phyloP scores from a whole-genome alignment of 30 jellyfish, hydroid and myxozoan species.

The Aurelia sp. region DNA sequence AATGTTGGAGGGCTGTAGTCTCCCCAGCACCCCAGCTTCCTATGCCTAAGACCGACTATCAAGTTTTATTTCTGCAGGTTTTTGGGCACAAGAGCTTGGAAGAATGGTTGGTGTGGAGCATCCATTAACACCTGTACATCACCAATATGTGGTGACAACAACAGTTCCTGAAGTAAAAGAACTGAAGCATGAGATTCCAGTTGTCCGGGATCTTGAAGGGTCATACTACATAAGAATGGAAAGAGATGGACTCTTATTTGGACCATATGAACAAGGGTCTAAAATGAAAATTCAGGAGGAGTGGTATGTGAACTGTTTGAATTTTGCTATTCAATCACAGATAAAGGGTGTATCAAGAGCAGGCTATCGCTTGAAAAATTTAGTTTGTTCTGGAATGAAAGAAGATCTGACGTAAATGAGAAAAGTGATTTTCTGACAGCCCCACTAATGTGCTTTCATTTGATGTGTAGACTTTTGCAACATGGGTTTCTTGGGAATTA shows the following conservation, averaged over 20 bases:
- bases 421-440: too few species aligned
- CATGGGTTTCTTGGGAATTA: too few species aligned
- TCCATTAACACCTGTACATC: conserved; percentile 95
- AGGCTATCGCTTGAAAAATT: too few species aligned
- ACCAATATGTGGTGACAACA: conserved; percentile 92
- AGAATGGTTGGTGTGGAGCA: conserved; percentile 93
- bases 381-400: too few species aligned
- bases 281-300: conserved; percentile 93
- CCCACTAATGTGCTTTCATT: too few species aligned
- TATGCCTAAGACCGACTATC: too few species aligned
- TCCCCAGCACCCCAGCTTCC: too few species aligned
- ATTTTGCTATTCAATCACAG: too few species aligned
- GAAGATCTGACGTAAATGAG: too few species aligned
- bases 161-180: conserved; percentile 89
- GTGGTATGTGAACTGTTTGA: conserved; percentile 53
- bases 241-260: conserved; percentile 90
- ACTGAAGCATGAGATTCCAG: conserved; percentile 88
- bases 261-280: conserved; percentile 90
- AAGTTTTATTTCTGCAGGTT: conserved; percentile 56
- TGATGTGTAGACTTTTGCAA: too few species aligned
- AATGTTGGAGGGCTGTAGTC: too few species aligned
- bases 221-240: conserved; percentile 92
- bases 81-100: conserved; percentile 99
- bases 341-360: too few species aligned
- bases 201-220: conserved; percentile 89